phyloP scores from a whole-genome alignment of 2,113 vertebrate species.

The Galemys pyrenaicus region DNA sequence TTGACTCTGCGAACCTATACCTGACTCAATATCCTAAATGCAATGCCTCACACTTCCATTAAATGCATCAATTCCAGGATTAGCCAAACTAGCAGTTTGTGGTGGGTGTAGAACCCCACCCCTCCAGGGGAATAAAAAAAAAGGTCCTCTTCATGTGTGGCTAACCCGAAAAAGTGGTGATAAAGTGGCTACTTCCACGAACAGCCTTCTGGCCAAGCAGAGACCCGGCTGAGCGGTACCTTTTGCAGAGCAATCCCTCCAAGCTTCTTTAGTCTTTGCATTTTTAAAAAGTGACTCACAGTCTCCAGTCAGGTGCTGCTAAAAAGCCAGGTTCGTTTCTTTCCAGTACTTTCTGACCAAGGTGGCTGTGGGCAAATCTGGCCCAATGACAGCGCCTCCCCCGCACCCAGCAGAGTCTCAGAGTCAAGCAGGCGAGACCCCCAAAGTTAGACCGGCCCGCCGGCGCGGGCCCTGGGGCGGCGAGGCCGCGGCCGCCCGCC shows the following conservation, averaged over 20 bases:
- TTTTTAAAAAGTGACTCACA: conserved; percentile 68
- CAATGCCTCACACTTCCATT: not conserved
- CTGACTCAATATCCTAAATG: not conserved
- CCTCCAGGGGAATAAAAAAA: not conserved
- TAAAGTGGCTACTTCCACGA: not conserved
- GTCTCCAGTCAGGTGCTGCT: conserved; percentile 36
- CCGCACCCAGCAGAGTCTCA: not conserved
- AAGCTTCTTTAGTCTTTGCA: conserved; percentile 14
- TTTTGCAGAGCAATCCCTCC: not conserved
- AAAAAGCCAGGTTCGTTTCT: conserved; percentile 18
- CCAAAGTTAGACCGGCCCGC: not conserved
- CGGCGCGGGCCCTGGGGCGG: not conserved
- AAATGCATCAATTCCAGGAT: not conserved
- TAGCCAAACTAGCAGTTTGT: not conserved
- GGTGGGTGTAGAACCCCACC: not conserved
- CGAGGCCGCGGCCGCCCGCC: not conserved
- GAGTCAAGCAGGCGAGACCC: not conserved
- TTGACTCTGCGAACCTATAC: not conserved
- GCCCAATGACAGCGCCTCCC: not conserved
- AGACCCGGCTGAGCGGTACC: not conserved
- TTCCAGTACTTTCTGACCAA: conserved; percentile 16
- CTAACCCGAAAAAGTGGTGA: not conserved
- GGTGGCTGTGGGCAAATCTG: not conserved
- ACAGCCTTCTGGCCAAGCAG: not conserved
- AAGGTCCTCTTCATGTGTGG: not conserved